Percentiles rank a stretch among this genome's conserved stretches.
Evolutionary conservation across 2,797 vertebrate genomes (phyloP).

Genomic region (Vultur gryphus): DNA sequence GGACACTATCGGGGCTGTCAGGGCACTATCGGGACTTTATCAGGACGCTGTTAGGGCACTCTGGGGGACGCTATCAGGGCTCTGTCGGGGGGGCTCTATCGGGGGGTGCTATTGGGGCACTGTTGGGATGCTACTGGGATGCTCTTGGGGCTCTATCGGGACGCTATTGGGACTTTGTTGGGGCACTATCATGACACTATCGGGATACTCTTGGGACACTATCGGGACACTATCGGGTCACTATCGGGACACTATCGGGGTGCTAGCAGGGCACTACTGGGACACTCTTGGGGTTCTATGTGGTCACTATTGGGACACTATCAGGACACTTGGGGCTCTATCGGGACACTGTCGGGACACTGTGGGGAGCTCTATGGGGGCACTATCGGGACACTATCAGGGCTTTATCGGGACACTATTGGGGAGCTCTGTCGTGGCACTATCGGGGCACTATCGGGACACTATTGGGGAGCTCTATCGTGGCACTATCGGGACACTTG

Average conservation of each 20-base stretch:
- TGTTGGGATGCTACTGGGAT: neutral
- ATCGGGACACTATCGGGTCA: accelerated
- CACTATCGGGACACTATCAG: accelerated
- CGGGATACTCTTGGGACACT: neutral
- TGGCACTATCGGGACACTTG: neutral
- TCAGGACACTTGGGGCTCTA: neutral
- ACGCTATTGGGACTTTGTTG: neutral
- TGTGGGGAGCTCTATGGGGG: neutral
- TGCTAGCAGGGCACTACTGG: too few species aligned
- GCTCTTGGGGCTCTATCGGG: too few species aligned
- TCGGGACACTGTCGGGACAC: neutral
- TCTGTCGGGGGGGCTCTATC: neutral
- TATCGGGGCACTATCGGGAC: neutral
- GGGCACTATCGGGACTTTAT: neutral
- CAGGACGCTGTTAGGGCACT: neutral
- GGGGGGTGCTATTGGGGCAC: neutral
- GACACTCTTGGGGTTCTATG: neutral
- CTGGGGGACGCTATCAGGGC: neutral
- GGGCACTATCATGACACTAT: neutral
- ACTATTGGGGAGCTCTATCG: neutral
- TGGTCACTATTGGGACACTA: accelerated
- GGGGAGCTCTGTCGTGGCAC: too few species aligned
- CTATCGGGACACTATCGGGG: neutral
- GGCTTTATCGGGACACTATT: too few species aligned
- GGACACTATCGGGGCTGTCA: neutral